Percentiles rank a stretch among this genome's conserved stretches.
Conservation (phyloP, 2,113 vertebrate genomes). For the Monarcha castaneiventris region DNA sequence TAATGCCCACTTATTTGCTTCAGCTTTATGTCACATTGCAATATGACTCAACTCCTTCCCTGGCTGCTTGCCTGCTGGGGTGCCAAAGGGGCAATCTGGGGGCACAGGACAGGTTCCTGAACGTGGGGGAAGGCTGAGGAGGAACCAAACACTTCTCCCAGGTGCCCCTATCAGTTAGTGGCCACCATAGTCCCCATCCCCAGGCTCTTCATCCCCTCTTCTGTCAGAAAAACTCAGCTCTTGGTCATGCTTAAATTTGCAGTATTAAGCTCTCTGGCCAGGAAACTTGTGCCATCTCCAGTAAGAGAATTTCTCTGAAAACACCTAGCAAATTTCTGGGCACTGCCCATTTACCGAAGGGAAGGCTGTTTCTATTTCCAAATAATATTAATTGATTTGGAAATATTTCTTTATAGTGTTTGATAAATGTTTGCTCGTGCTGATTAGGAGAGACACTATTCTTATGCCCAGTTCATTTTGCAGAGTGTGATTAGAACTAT, state of each 20-base stretch:
- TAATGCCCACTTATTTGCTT: not conserved
- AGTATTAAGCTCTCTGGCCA: not conserved
- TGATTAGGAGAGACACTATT: not conserved
- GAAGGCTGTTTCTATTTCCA: not conserved
- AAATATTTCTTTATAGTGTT: not conserved
- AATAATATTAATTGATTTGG: not conserved
- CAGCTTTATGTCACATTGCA: not conserved
- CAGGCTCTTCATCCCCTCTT: not conserved
- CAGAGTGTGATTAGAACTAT: not conserved
- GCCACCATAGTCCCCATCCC: not conserved
- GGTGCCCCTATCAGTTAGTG: not conserved
- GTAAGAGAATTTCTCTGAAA: not conserved
- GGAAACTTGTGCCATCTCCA: not conserved
- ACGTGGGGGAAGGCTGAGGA: not conserved
- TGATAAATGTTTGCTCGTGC: not conserved
- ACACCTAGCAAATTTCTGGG: not conserved
- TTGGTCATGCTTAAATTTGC: not conserved
- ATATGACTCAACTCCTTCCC: not conserved
- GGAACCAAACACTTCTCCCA: not conserved
- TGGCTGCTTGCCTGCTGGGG: not conserved
- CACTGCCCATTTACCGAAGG: not conserved
- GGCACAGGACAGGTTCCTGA: not conserved
- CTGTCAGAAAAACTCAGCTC: not conserved
- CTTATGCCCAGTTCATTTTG: not conserved
- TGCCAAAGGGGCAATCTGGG: not conserved